These are phyloP conservation scores for Grapholita molesta DNA, from an alignment of 1,140 invertebrate species.

Conservation along the genomic window DNA sequence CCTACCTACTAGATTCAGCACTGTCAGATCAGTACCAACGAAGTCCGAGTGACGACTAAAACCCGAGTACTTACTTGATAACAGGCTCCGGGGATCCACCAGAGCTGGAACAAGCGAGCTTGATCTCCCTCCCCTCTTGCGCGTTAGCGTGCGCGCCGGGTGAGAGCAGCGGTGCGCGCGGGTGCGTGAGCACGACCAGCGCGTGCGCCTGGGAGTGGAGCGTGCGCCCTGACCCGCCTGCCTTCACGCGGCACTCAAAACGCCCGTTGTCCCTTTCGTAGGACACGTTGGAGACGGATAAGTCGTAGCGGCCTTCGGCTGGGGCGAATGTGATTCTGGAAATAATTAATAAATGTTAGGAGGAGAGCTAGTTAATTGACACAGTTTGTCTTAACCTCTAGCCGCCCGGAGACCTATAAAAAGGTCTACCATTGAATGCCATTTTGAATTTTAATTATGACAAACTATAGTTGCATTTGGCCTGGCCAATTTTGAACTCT, in stretches of 20 bases:
- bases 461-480: too few species aligned
- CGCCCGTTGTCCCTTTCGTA: constrained; percentile 94
- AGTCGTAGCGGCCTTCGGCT: constrained; percentile 90
- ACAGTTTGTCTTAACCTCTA: too few species aligned
- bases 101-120: constrained; percentile 89
- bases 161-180: constrained; percentile 86
- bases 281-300: constrained; percentile 90
- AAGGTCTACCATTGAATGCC: too few species aligned
- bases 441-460: too few species aligned
- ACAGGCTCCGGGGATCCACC: constrained; percentile 94
- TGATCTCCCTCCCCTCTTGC: constrained; percentile 87
- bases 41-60: too few species aligned
- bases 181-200: constrained; percentile 91
- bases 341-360: too few species aligned
- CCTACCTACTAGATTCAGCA: too few species aligned
- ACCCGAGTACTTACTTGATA: constrained; percentile 81
- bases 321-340: constrained; percentile 86
- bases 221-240: constrained; percentile 88
- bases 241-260: constrained; percentile 94
- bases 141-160: constrained; percentile 84
- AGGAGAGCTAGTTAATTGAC: constrained; percentile 16
- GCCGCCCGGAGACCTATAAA: too few species aligned
- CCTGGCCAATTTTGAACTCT: too few species aligned
- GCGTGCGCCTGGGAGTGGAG: constrained; percentile 90
- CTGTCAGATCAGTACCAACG: too few species aligned